phyloP scores from a whole-genome alignment of 2,888 invertebrate species.

The Lampropteryx suffumata region DNA sequence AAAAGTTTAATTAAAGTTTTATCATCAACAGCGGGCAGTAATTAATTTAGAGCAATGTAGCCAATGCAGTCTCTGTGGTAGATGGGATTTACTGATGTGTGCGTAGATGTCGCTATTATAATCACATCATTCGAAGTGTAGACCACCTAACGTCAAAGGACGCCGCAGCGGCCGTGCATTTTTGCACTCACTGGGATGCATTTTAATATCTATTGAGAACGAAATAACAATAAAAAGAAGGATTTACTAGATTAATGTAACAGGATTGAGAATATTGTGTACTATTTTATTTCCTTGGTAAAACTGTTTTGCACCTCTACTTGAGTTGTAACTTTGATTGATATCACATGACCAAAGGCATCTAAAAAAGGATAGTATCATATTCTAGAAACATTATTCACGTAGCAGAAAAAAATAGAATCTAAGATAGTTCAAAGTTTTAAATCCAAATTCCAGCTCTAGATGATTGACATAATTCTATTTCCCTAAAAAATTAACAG shows the following conservation, averaged over 20 bases:
- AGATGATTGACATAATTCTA: constrained; percentile 53
- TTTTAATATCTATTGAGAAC: constrained; percentile 63
- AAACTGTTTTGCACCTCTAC: not conserved
- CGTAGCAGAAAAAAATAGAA: constrained; percentile 29
- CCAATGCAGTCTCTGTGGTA: constrained; percentile 19
- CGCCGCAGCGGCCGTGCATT: constrained; percentile 67
- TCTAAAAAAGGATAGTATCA: not conserved
- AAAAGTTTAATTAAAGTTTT: constrained; percentile 63
- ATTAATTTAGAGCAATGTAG: constrained; percentile 28
- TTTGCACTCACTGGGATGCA: constrained; percentile 73
- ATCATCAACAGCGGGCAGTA: constrained; percentile 45
- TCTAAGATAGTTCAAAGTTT: not conserved
- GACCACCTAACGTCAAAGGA: constrained; percentile 80
- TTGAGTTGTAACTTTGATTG: not conserved
- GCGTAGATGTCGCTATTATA: constrained; percentile 77
- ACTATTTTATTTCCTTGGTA: constrained; percentile 6
- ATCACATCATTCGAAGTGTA: constrained; percentile 70
- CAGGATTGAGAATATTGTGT: constrained; percentile 19
- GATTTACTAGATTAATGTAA: constrained; percentile 39
- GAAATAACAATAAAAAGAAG: constrained; percentile 43
- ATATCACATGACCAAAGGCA: not conserved
- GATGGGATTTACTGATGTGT: constrained; percentile 56
- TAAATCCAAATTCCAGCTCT: constrained; percentile 18
- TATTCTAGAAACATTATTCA: constrained; percentile 9
- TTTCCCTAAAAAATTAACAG: constrained; percentile 64